phyloP scores from a whole-genome alignment of 2,888 invertebrate species.

The Eupithecia exiguata region DNA sequence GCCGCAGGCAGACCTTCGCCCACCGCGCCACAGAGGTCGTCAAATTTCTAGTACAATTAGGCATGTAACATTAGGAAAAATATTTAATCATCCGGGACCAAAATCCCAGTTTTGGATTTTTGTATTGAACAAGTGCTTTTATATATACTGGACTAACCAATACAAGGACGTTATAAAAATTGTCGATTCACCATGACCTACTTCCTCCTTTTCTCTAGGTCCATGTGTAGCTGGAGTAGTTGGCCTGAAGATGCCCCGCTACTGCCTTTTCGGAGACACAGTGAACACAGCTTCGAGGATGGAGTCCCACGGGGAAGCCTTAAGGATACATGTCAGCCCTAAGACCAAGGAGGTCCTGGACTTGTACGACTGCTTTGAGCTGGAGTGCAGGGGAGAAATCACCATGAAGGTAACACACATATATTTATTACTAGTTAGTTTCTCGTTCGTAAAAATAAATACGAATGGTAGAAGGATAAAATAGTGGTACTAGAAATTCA shows the following conservation, averaged over 20 bases:
- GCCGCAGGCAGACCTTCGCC: too few relatives aligned
- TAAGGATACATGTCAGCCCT: constrained; percentile 96
- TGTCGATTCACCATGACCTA: background rate
- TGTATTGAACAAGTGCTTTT: too few relatives aligned
- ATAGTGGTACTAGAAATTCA: background rate
- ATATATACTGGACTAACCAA: too few relatives aligned
- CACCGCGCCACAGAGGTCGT: too few relatives aligned
- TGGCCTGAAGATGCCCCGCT: constrained; percentile 96
- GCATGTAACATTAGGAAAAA: too few relatives aligned
- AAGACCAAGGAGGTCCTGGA: constrained; percentile 94
- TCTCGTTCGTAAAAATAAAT: background rate
- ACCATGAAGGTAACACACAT: constrained; percentile 91
- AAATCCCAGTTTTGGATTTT: too few relatives aligned
- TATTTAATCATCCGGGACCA: too few relatives aligned
- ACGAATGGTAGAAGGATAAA: background rate
- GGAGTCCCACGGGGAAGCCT: constrained; percentile 95
- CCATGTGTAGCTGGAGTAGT: constrained; percentile 95
- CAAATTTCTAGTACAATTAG: too few relatives aligned
- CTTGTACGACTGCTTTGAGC: constrained; percentile 91
- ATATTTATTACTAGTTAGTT: background rate
- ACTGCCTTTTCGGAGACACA: constrained; percentile 96
- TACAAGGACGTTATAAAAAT: background rate
- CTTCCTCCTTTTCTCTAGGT: constrained; percentile 67
- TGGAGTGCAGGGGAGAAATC: constrained; percentile 93
- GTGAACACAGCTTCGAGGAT: constrained; percentile 95